Percentiles rank a stretch among this genome's conserved stretches.
Evolutionary conservation across 2,888 invertebrate genomes (phyloP).

Genomic region (Drosophila meridiana): DNA sequence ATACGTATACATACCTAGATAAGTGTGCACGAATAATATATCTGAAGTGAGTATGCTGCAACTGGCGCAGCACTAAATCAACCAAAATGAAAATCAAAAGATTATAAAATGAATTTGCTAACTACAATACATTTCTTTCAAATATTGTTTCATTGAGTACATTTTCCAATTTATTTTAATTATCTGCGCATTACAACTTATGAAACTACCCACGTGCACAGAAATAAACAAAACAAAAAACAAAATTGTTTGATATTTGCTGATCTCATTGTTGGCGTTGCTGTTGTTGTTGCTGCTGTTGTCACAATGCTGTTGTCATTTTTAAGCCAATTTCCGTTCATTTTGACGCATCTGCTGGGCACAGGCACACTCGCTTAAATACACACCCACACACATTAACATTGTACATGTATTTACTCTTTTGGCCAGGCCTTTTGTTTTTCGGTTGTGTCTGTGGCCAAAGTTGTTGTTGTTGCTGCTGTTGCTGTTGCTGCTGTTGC

Average conservation of each 20-base stretch:
- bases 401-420: slow-evolving; percentile 41
- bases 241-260: slow-evolving; percentile 42
- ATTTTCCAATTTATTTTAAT: not conserved
- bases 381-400: slow-evolving; percentile 14
- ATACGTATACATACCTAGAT: too few relatives aligned
- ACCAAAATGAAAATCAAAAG: not conserved
- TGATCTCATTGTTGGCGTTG: slow-evolving; percentile 50
- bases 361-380: slow-evolving; percentile 10
- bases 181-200: not conserved
- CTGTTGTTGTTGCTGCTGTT: slow-evolving; percentile 38
- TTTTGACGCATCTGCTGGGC: slow-evolving; percentile 76
- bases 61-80: not conserved
- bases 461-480: slow-evolving; percentile 16
- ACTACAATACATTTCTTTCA: not conserved
- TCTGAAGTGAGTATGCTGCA: not conserved
- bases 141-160: not conserved
- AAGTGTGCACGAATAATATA: not conserved
- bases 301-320: slow-evolving; percentile 68
- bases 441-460: slow-evolving; percentile 51
- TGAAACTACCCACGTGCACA: slow-evolving; percentile 34
- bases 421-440: slow-evolving; percentile 50
- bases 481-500: slow-evolving; percentile 17
- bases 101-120: not conserved
- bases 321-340: slow-evolving; percentile 81
- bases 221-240: slow-evolving; percentile 25